A percentile compares a stretch with the other conserved stretches of the same genome.
Conservation (phyloP, 2,113 vertebrate species). For the Cricetomys ansorgei region DNA sequence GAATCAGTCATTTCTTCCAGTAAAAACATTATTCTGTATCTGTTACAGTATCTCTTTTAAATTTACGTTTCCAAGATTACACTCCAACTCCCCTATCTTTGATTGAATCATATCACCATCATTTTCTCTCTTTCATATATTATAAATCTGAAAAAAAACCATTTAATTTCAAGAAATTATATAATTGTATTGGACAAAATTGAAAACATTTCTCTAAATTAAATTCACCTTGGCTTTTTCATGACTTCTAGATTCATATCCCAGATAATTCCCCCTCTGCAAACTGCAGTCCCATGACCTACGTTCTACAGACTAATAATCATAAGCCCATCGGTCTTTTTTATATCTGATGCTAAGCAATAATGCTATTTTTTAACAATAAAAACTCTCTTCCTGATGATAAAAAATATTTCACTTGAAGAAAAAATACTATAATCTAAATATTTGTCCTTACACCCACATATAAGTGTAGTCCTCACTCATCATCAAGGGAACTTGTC, state of each 20-base stretch:
- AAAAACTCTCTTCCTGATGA: not conserved
- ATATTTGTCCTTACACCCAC: not conserved
- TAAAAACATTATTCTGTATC: not conserved
- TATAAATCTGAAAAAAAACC: not conserved
- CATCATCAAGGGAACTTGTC: not conserved
- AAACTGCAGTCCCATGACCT: not conserved
- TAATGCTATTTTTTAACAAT: not conserved
- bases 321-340: not conserved
- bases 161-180: constrained; percentile 3
- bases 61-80: not conserved
- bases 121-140: not conserved
- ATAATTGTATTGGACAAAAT: not conserved
- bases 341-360: not conserved
- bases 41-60: not conserved
- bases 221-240: constrained; percentile 24
- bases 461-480: not conserved
- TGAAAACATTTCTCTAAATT: constrained; percentile 17
- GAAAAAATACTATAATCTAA: not conserved
- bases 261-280: not conserved
- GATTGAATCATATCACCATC: not conserved
- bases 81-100: not conserved
- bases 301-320: not conserved
- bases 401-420: constrained; percentile 14
- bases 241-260: not conserved
- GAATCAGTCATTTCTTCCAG: not conserved